phyloP scores from a whole-genome alignment of 2,113 vertebrate genomes.

The Osmerus mordax region DNA sequence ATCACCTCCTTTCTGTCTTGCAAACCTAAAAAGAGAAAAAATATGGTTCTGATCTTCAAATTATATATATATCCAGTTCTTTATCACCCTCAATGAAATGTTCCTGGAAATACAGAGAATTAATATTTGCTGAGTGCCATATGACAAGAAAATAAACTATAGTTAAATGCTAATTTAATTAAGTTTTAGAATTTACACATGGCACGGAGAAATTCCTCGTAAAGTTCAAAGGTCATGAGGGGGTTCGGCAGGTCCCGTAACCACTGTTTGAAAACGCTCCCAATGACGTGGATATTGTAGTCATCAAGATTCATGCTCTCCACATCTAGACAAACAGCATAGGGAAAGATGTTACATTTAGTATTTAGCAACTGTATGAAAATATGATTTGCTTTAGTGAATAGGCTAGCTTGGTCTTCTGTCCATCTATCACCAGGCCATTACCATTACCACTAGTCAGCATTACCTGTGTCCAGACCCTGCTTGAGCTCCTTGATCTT shows the following conservation, averaged over 20 bases:
- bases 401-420: background rate
- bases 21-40: conserved; percentile 72
- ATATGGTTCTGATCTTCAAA: background rate
- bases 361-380: background rate
- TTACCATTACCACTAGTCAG: background rate
- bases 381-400: background rate
- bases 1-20: conserved; percentile 91
- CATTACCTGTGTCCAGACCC: conserved; percentile 86
- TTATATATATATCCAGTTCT: background rate
- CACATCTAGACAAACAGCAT: conserved; percentile 73
- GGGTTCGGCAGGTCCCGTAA: conserved; percentile 95
- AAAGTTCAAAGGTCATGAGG: conserved; percentile 97
- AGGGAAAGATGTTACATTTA: background rate
- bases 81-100: background rate
- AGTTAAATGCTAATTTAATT: background rate
- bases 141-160: background rate
- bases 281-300: conserved; percentile 98
- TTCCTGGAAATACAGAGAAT: background rate
- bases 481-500: conserved; percentile 96
- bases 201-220: conserved; percentile 92
- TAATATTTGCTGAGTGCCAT: no score
- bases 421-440: background rate
- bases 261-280: conserved; percentile 98
- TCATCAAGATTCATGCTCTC: conserved; percentile 90
- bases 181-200: conserved; percentile 78